These are phyloP conservation scores for Zaprionus kolodkinae DNA, from an alignment of 1,140 invertebrate species.

Conservation along the genomic window DNA sequence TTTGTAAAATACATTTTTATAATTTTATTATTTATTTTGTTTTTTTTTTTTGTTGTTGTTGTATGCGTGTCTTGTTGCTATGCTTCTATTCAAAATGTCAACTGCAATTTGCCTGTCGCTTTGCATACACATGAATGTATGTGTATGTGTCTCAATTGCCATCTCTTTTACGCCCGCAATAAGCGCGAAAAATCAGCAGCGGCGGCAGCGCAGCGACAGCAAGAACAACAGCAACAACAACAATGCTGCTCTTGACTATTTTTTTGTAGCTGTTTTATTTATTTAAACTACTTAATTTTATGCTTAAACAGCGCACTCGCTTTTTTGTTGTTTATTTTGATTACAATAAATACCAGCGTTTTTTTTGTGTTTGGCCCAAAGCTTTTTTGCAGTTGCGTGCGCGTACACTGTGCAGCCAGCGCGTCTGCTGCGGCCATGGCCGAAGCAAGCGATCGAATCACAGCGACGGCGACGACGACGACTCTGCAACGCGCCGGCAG, in stretches of 20 bases:
- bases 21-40: conserved; percentile 6
- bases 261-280: conserved; percentile 60
- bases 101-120: not conserved
- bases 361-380: conserved; percentile 50
- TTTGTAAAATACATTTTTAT: conserved; percentile 15
- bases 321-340: conserved; percentile 52
- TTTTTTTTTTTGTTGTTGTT: not conserved
- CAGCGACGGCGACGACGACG: not conserved
- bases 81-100: conserved; percentile 8
- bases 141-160: not conserved
- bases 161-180: conserved; percentile 6
- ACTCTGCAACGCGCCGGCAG: not conserved
- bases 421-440: conserved; percentile 67
- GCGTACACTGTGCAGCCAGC: conserved; percentile 52
- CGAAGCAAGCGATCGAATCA: conserved; percentile 9
- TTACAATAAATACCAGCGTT: conserved; percentile 65
- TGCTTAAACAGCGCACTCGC: conserved; percentile 76
- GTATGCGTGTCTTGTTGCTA: not conserved
- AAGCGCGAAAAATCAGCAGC: not conserved
- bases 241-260: conserved; percentile 45
- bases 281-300: conserved; percentile 82
- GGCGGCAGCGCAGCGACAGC: not conserved
- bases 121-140: not conserved
- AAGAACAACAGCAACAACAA: conserved; percentile 31
- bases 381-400: conserved; percentile 51